Conservation (phyloP, 2,113 vertebrate species). For the Paratilapia polleni region DNA sequence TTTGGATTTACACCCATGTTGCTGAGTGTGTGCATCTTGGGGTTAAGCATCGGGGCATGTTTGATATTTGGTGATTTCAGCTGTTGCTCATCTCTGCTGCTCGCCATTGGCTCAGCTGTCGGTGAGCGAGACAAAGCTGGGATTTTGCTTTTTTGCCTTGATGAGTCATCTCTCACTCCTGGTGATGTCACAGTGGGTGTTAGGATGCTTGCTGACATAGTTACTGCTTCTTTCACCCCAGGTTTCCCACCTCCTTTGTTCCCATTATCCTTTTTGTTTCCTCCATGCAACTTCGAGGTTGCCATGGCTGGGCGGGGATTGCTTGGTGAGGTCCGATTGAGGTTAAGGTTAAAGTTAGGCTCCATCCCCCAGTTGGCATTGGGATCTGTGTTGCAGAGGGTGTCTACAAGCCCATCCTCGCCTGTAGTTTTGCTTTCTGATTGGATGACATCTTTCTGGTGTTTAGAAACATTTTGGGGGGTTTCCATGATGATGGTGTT, state of each 20-base stretch:
- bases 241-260: slow-evolving; percentile 19
- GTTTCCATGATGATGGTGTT: slow-evolving; percentile 36
- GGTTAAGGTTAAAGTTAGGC: slow-evolving; percentile 63
- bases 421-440: not conserved
- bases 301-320: slow-evolving; percentile 8
- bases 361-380: slow-evolving; percentile 33
- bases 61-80: slow-evolving; percentile 39
- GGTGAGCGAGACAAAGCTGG: slow-evolving; percentile 18
- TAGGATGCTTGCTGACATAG: not conserved
- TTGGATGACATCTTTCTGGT: not conserved
- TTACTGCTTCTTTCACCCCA: not conserved
- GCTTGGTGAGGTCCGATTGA: slow-evolving; percentile 15
- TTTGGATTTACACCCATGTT: slow-evolving; percentile 3
- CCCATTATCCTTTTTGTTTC: slow-evolving; percentile 17
- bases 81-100: slow-evolving; percentile 4
- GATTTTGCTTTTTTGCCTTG: slow-evolving; percentile 37
- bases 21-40: slow-evolving; percentile 5
- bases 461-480: not conserved
- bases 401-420: not conserved
- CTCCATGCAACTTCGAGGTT: not conserved
- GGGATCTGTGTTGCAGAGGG: not conserved
- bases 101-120: not conserved
- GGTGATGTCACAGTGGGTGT: not conserved
- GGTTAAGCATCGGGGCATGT: not conserved
- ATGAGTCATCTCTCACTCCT: slow-evolving; percentile 21